Evolutionary conservation across 2,797 vertebrate genomes (phyloP).

Genomic region (Nyctalus aviator): DNA sequence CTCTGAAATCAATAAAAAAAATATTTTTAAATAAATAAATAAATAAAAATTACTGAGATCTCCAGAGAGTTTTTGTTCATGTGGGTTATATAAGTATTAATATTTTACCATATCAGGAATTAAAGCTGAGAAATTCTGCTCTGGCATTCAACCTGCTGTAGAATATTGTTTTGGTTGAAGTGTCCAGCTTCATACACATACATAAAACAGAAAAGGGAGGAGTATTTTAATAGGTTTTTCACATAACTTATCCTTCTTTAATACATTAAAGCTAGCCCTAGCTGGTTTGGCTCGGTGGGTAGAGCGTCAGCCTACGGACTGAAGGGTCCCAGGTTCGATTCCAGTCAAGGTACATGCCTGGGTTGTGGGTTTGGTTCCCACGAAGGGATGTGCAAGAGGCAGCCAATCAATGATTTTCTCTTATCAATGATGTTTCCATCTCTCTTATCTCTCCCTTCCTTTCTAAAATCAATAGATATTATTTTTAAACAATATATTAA

Average conservation of each 20-base stretch:
- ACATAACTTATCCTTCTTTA: slow-evolving; percentile 23
- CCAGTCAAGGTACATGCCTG: no score
- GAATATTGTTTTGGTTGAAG: neutral
- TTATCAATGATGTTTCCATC: no score
- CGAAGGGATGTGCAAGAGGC: no score
- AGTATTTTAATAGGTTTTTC: slow-evolving; percentile 35
- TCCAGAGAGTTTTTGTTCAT: neutral
- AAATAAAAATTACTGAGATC: neutral
- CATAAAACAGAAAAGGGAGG: neutral
- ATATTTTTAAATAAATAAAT: no score
- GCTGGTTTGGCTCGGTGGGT: no score
- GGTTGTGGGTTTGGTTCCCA: no score
- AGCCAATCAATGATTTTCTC: no score
- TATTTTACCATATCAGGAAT: neutral
- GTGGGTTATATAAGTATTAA: neutral
- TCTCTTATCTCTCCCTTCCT: no score
- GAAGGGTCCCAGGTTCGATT: no score
- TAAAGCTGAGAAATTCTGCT: neutral
- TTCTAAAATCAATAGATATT: no score
- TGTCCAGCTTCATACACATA: neutral
- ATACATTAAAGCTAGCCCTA: neutral
- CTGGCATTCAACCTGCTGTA: neutral
- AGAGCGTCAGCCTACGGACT: no score
- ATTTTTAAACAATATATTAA: neutral
- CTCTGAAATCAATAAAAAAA: no score